Evolutionary conservation across 1,140 invertebrate genomes (phyloP), one percentile per base, ranked within the genome.

Genomic region (Sarcophaga peregrina): DNA sequence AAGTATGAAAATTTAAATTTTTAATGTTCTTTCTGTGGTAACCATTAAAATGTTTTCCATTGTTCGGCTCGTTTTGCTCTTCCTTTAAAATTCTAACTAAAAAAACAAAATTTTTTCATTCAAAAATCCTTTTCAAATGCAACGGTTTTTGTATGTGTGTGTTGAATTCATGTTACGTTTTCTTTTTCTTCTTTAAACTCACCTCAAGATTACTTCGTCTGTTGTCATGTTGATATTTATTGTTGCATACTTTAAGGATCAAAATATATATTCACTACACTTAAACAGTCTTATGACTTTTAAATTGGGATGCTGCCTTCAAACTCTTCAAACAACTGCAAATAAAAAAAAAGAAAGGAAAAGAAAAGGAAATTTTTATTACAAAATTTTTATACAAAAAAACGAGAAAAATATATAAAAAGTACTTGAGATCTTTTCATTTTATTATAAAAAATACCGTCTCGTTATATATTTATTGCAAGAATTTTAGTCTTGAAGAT

Each of bases 191-290:
- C n/a, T 25, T 7, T 25, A 7, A 6, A 68, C 75, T 78, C 25
- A 78, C 75, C 75, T n/a, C 47, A 78, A 78, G 50, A 78, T 78
- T 78, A 78, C 75, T 78, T 78, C 75, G 75, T 78, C 75, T 78
- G 75, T 78, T 78, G 75, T 78, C 75, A 78, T 78, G 75, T 11
- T 78, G 75, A 78, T 47, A 50, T 78, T 78, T 78, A 78, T 78
- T 78, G 75, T 78, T 78, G 75, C 75, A 78, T 78, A 78, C 75
- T 78, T 78, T 78, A 20, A 78, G 75, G 75, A 78, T 78, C 75
- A 78, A 37, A 48, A 17, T n/a, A n/a, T 25, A 25, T 52, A 78
- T 78, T 52, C 8, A 17, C 48, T 78, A 25, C 25, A 37, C 75
- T 25, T 4, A n/a, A n/a, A 78, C 75, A 78, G 75, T 52, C 75